Evolutionary conservation across 2,888 invertebrate species (phyloP), one percentile per base, ranked within the genome.

Genomic region (Conus canariensis): DNA sequence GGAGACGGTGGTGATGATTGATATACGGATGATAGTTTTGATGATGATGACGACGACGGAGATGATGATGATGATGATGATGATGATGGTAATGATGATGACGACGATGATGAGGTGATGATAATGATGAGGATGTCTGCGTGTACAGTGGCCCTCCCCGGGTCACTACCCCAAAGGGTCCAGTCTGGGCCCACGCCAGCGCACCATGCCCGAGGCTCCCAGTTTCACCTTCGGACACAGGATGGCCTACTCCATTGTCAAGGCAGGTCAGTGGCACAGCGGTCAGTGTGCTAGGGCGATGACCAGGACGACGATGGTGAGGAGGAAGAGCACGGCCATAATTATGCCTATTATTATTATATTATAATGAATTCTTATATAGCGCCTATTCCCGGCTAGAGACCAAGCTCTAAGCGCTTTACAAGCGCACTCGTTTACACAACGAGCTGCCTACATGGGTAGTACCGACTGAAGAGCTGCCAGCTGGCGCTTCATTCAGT

Each of bases 81-180:
- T 30, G 30, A 30, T 30, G 30, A 30, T 30, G 30, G 2, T 30
- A 2, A 30, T 30, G 30, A 30, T 30, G 30, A 30, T 30, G 30
- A 45, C 4, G 45, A 45, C 4, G 45, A 45, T 4, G 45, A 45
- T 45, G 45, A 45, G 30, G 3, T 45, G 10, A 87, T 91, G 92
- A 95, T 95, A 90, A 91, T 7, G 64, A 64, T 5, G 64, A 64
- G 3, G 12, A 64, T 58, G 58, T 86, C 6, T 19, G 25, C 45
- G 64, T 86, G n/a, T 88, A 22, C 90, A 95, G 95, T 95, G 95
- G 95, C 95, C 95, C 5, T 91, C 95, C 0, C 95, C 95, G 0
- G 93, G 92, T n/a, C 92, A 92, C 67, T 95, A 95, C 92, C 91
- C 91, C 80, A 92, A 93, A 56, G 90, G 92, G n/a, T 92, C 94